A percentile compares a stretch with the other conserved stretches of the same genome.
Conservation (phyloP, 2,797 vertebrate species). For the Sebastolobus alascanus region DNA sequence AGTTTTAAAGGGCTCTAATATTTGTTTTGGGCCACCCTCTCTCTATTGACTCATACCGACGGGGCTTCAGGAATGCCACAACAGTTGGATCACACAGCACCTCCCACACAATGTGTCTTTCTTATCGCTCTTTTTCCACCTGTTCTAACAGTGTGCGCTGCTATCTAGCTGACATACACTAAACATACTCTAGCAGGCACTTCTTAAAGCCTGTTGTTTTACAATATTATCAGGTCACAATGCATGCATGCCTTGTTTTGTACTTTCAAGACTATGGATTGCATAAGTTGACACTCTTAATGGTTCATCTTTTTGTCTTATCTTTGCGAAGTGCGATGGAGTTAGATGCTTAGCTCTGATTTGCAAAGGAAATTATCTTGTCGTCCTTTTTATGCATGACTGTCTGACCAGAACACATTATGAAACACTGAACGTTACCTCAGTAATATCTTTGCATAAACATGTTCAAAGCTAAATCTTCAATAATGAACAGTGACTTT, state of each 20-base stretch:
- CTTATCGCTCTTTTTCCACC: constrained; percentile 59
- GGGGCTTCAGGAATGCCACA: constrained; percentile 51
- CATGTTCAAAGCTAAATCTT: not conserved
- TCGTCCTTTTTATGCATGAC: constrained; percentile 7
- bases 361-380: constrained; percentile 1
- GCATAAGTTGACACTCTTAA: constrained; percentile 15
- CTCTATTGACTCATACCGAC: constrained; percentile 57
- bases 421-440: not conserved
- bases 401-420: not conserved
- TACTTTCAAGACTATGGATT: constrained; percentile 24
- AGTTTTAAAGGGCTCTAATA: constrained; percentile 43
- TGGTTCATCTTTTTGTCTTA: constrained; percentile 13
- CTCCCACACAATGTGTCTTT: constrained; percentile 31
- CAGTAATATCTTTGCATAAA: not conserved
- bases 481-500: not conserved
- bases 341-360: not conserved
- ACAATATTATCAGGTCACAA: constrained; percentile 36
- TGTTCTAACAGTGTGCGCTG: not conserved
- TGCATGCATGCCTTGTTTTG: constrained; percentile 11
- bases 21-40: constrained; percentile 59
- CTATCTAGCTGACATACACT: constrained; percentile 40
- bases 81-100: constrained; percentile 22
- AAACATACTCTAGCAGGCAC: constrained; percentile 17
- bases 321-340: constrained; percentile 7
- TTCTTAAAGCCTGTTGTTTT: constrained; percentile 5